phyloP scores from a whole-genome alignment of 2,888 invertebrate genomes.

The Ichneumoninae sp. region DNA sequence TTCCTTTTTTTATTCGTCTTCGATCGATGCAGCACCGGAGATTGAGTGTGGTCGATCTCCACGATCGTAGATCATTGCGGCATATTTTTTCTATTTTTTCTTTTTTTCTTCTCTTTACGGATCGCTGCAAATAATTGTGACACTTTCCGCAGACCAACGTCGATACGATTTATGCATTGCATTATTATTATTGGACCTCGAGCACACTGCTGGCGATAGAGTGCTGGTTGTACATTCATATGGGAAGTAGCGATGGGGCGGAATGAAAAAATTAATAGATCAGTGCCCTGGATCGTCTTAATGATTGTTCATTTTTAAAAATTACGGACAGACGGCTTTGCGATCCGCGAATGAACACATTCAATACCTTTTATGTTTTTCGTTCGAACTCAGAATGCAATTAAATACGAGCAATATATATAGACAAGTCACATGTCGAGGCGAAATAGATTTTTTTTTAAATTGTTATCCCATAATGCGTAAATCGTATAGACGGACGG shows the following conservation, averaged over 20 bases:
- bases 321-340: too few species aligned
- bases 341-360: too few species aligned
- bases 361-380: too few species aligned
- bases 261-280: background rate
- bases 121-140: background rate
- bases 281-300: too few species aligned
- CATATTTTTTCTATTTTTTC: background rate
- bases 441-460: too few species aligned
- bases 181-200: background rate
- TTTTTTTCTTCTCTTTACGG: background rate
- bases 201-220: background rate
- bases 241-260: background rate
- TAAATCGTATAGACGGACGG: too few species aligned
- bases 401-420: too few species aligned
- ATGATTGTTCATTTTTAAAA: too few species aligned
- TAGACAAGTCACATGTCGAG: too few species aligned
- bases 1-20: constrained; percentile 1
- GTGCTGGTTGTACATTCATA: background rate
- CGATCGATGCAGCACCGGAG: background rate
- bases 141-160: background rate
- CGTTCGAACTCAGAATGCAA: background rate
- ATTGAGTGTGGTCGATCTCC: constrained; percentile 4
- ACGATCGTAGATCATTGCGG: background rate
- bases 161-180: constrained; percentile 4
- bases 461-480: too few species aligned